Evolutionary conservation across 2,113 vertebrate species (phyloP), one percentile per base, ranked within the genome.

Genomic region (Ochotona curzoniae): DNA sequence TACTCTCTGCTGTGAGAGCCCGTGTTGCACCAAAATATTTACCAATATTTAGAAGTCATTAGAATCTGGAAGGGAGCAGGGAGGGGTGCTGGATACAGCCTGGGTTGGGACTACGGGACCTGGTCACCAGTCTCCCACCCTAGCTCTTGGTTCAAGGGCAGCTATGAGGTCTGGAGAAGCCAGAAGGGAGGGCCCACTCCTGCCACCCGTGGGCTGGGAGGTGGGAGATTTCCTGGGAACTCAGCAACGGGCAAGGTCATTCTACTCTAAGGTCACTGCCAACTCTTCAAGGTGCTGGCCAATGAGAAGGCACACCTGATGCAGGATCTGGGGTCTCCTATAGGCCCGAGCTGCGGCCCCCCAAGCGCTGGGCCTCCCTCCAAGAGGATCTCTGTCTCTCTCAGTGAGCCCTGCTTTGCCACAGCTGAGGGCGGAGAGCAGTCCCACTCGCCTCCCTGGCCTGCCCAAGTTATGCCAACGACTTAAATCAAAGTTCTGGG

Each of bases 21-120:
- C 98, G 98, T 98, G 95, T 97, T 92, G 98, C 38, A 98, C 97
- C 98, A 98, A 98, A 99, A 98, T 98, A 99, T 98, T 98, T 99
- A 98, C 98, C 95, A 96, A 93, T 95, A 96, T 9, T 94, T 96
- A 93, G 90, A 88, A 96, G 83, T 92, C 95, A 95, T 96, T 86
- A 91, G 86, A 95, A 67, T 78, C 63, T 10, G 83, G 92, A 96
- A 76, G 85, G 84, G 76, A 89, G 89, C n/a, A 81, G 91, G 91
- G 91, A 61, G 90, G 88, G 92, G 86, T 14, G 21, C 28, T 4
- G 28, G 67, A 66, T 90, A 64, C 12, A 44, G 66, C 70, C 69
- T 13, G 23, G 9, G 38, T 78, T 38, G 73, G 69, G 87, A 51
- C 25, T 30, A 1, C 0, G 26, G 79, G 2, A 51, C 51, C 26